Conservation (phyloP, 1,140 invertebrate genomes). For the Apis dorsata region DNA sequence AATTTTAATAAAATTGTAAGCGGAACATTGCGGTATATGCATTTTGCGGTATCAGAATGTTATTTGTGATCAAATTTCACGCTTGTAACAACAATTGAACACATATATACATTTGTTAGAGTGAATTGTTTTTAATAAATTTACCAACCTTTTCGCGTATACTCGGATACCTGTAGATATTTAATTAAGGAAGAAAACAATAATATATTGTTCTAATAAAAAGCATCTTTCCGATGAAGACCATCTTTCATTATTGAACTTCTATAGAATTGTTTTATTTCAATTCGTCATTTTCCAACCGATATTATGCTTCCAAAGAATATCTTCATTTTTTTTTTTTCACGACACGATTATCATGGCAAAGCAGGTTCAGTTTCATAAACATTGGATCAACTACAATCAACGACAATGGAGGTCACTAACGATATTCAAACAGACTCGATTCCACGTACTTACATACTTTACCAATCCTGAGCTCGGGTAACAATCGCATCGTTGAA, state of each 20-base stretch:
- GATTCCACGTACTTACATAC: not conserved
- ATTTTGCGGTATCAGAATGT: not conserved
- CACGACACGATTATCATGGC: not conserved
- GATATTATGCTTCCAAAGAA: not conserved
- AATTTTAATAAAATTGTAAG: not conserved
- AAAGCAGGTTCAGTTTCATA: not conserved
- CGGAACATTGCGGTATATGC: not conserved
- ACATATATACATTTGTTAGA: not conserved
- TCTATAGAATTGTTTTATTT: not conserved
- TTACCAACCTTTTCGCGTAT: too few relatives aligned
- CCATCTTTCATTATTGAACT: too few relatives aligned
- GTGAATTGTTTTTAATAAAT: not conserved
- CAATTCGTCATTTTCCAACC: not conserved
- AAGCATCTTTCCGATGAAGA: too few relatives aligned
- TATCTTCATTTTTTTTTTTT: not conserved
- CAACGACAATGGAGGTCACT: not conserved
- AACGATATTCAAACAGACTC: not conserved
- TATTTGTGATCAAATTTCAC: not conserved
- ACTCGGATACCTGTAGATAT: too few relatives aligned
- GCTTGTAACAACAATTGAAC: not conserved
- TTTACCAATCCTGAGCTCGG: not conserved
- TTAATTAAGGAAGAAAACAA: too few relatives aligned
- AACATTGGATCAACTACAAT: not conserved
- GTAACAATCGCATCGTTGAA: not conserved
- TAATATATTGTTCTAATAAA: too few relatives aligned